Evolutionary conservation across 1,140 invertebrate species (phyloP), one percentile per base, ranked within the genome.

Genomic region (Adelges cooleyi): DNA sequence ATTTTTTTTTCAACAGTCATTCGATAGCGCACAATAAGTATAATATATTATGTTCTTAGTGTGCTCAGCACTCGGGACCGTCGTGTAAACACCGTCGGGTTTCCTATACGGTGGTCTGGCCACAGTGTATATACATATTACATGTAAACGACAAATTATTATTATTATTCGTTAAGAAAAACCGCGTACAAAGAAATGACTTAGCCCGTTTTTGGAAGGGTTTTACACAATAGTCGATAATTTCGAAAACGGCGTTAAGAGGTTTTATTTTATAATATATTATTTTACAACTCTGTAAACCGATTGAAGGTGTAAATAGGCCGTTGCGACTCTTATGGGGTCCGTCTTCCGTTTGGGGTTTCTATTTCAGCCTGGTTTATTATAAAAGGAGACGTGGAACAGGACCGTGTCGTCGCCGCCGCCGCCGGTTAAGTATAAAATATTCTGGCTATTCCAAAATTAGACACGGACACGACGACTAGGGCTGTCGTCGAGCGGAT

Each of bases 401-500:
- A 59, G n/a, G 25, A 46, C 56, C 13, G 38, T 62, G 42, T 44
- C 27, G 42, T 25, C 42, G 27, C 23, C 56, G 29, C 22, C 10
- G 18, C 11, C 29, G 29, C 29, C 29, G 11, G 29, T n/a, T n/a
- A n/a, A n/a, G n/a, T n/a, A n/a, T n/a, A n/a, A n/a, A n/a, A n/a
- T n/a, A n/a, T n/a, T n/a, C 29, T 33, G 11, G 29, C 29, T 5
- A 33, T 46, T 62, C 56, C 56, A 62, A 62, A 62, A 48, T 62
- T 62, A 62, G 56, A 62, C 56, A 44, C 53, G 40, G 42, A 36
- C 36, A 44, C 40, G 40, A 44, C 40, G 40, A 44, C 40, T 11
- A 44, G 36, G 56, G 56, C 56, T 62, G 56, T 62, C 56, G 46
- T 44, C 56, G 46, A 62, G 56, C 56, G 56, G 56, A 62, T 62